Conservation (phyloP, 2,888 invertebrate genomes). For the Therioaphis trifolii region DNA sequence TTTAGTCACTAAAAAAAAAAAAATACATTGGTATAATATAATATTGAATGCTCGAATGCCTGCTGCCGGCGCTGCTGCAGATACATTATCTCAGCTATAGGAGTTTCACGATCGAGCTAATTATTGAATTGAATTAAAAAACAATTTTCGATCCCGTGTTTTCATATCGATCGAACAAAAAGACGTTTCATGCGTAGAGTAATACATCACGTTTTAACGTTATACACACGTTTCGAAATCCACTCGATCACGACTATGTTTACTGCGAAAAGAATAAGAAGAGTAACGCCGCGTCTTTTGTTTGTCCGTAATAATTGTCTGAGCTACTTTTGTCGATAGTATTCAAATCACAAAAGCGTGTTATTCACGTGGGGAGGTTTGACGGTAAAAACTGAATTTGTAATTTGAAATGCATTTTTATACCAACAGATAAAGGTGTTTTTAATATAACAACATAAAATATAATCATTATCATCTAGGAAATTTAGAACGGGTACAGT, state of each 20-base stretch:
- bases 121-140: constrained; percentile 14
- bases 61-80: too few species aligned
- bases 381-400: too few species aligned
- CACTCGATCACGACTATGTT: constrained; percentile 37
- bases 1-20: too few species aligned
- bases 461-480: too few species aligned
- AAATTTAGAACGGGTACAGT: too few species aligned
- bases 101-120: not conserved
- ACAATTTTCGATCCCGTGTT: not conserved
- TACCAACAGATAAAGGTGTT: too few species aligned
- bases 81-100: not conserved
- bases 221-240: constrained; percentile 18
- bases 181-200: not conserved
- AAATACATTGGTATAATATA: not conserved
- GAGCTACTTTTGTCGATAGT: not conserved
- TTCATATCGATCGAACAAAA: not conserved
- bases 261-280: not conserved
- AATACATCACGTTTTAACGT: constrained; percentile 5
- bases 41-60: not conserved
- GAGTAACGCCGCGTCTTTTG: not conserved
- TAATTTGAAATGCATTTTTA: too few species aligned
- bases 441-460: too few species aligned
- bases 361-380: too few species aligned
- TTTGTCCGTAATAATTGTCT: constrained; percentile 8
- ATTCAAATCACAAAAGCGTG: not conserved